Percentiles rank a stretch among this genome's conserved stretches.
phyloP scores from a whole-genome alignment of 1,140 invertebrate species.

The Bombus picipes region DNA sequence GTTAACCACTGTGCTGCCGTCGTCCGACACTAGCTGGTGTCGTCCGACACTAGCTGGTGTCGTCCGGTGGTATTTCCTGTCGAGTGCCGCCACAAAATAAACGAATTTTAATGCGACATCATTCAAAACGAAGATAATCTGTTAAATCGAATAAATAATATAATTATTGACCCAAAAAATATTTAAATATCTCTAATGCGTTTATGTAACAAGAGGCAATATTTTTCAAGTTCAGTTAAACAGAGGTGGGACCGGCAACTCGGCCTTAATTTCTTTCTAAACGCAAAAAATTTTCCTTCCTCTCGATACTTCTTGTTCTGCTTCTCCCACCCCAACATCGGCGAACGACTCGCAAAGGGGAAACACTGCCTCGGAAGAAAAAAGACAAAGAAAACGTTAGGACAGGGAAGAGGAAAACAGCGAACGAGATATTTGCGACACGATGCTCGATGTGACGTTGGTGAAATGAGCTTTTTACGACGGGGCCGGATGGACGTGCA shows the following conservation, averaged over 20 bases:
- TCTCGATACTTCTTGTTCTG: background rate
- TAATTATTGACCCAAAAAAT: too few relatives aligned
- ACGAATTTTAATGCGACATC: too few relatives aligned
- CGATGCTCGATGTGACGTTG: slow-evolving; percentile 35
- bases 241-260: background rate
- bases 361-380: background rate
- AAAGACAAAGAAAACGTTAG: background rate
- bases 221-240: background rate
- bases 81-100: too few relatives aligned
- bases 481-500: slow-evolving; percentile 13
- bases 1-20: too few relatives aligned
- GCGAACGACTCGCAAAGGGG: background rate
- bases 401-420: background rate
- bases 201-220: too few relatives aligned
- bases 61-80: too few relatives aligned
- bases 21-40: too few relatives aligned
- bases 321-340: too few relatives aligned
- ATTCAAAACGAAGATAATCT: too few relatives aligned
- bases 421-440: slow-evolving; percentile 38
- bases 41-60: too few relatives aligned
- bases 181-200: too few relatives aligned
- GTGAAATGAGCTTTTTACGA: slow-evolving; percentile 62
- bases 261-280: background rate
- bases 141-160: too few relatives aligned
- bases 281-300: background rate